These are phyloP conservation scores for Collichthys lucidus DNA, from an alignment of 2,113 vertebrate species.

Conservation along the genomic window DNA sequence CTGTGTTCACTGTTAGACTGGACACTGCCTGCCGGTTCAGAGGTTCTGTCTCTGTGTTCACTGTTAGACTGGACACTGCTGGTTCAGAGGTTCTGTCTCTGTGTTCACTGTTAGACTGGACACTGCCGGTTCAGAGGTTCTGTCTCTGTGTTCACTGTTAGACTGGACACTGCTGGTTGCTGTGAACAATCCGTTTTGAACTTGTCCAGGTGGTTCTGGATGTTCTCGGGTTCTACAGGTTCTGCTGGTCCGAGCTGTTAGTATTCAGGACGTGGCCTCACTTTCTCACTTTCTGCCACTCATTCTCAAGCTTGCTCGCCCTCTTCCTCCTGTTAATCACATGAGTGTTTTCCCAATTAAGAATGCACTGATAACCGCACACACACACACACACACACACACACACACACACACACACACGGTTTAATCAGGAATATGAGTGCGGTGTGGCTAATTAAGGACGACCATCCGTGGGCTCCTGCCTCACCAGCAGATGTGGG, in stretches of 20 bases:
- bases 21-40: no score
- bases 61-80: no score
- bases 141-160: no score
- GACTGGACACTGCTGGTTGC: no score
- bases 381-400: constrained; percentile 4
- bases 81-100: no score
- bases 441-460: constrained; percentile 74
- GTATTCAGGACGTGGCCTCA: constrained; percentile 18
- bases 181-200: no score
- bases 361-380: constrained; percentile 70
- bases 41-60: no score
- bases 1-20: no score
- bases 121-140: no score
- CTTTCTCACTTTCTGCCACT: constrained; percentile 21
- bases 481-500: constrained; percentile 67
- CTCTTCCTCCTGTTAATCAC: constrained; percentile 69
- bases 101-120: no score
- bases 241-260: background rate
- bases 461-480: constrained; percentile 61
- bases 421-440: constrained; percentile 74
- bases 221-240: no score
- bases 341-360: constrained; percentile 79
- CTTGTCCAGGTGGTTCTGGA: no score
- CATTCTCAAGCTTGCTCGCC: constrained; percentile 41
- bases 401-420: constrained; percentile 40